These are phyloP conservation scores for Smithornis capensis DNA, from an alignment of 2,113 vertebrate genomes.

Conservation along the genomic window DNA sequence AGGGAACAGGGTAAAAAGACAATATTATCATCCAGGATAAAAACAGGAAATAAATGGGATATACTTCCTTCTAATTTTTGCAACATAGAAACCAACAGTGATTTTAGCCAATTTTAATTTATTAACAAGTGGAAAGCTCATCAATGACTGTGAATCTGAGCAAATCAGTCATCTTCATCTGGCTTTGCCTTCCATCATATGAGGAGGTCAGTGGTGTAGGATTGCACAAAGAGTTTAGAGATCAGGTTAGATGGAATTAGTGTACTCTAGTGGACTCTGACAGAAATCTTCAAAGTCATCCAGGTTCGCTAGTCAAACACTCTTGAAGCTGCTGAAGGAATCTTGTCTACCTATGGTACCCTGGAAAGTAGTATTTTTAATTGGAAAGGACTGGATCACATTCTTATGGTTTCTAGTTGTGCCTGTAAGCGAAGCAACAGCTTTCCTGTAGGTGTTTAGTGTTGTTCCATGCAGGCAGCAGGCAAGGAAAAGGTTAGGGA, in stretches of 20 bases:
- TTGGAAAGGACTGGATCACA: not conserved
- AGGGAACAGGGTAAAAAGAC: not conserved
- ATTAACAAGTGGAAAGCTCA: not conserved
- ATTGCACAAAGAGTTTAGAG: not conserved
- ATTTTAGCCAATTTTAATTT: not conserved
- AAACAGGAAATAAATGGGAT: not conserved
- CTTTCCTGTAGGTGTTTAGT: not conserved
- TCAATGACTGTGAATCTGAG: not conserved
- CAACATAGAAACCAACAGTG: not conserved
- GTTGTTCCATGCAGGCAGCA: not conserved
- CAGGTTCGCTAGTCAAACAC: not conserved
- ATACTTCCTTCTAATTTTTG: not conserved
- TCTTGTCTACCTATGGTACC: not conserved
- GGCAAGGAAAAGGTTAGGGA: not conserved
- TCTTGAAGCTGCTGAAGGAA: not conserved
- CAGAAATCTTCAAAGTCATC: not conserved
- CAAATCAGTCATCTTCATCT: not conserved
- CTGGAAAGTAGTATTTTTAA: not conserved
- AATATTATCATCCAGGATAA: not conserved
- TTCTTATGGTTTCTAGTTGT: not conserved
- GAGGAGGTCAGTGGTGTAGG: not conserved
- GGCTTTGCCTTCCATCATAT: not conserved
- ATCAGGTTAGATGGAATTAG: not conserved
- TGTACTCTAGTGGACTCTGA: too few species aligned
- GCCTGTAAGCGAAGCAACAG: not conserved